These are phyloP conservation scores for Drosophila pruinosa DNA, from an alignment of 1,140 invertebrate species.

Conservation along the genomic window DNA sequence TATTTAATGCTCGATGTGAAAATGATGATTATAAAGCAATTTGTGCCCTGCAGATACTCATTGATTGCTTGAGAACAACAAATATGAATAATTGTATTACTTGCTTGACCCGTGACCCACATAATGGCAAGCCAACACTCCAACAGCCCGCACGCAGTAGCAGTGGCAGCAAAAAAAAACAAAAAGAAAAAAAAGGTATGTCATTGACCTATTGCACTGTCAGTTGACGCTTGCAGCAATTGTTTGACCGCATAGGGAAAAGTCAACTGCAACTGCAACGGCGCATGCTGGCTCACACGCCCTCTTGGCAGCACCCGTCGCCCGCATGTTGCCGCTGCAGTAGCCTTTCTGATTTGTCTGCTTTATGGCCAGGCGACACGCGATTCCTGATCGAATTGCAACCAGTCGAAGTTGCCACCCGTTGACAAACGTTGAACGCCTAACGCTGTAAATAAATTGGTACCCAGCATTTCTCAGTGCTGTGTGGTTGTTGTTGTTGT, in stretches of 20 bases:
- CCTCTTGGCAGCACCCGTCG: constrained; percentile 1
- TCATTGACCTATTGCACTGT: constrained; percentile 60
- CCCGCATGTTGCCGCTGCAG: constrained; percentile 57
- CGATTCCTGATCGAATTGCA: constrained; percentile 67
- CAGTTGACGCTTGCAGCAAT: background rate
- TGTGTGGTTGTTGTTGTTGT: constrained; percentile 24
- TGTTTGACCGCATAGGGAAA: constrained; percentile 10
- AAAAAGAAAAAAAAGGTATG: constrained; percentile 28
- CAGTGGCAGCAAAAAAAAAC: background rate
- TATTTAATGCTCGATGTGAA: background rate
- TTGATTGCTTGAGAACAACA: constrained; percentile 1
- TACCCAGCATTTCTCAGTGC: constrained; percentile 28
- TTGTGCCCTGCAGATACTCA: background rate
- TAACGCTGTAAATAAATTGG: constrained; percentile 22
- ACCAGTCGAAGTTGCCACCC: constrained; percentile 7
- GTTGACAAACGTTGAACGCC: constrained; percentile 25
- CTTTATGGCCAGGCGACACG: constrained; percentile 69
- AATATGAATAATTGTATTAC: constrained; percentile 28
- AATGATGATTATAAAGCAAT: constrained; percentile 10
- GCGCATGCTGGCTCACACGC: constrained; percentile 50
- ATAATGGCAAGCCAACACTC: constrained; percentile 49
- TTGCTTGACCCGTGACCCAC: constrained; percentile 76
- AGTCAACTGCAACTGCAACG: constrained; percentile 18
- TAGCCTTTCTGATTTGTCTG: constrained; percentile 64
- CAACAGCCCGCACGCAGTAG: constrained; percentile 56